phyloP scores from a whole-genome alignment of 1,140 invertebrate genomes.

The Eurosta solidaginis region DNA sequence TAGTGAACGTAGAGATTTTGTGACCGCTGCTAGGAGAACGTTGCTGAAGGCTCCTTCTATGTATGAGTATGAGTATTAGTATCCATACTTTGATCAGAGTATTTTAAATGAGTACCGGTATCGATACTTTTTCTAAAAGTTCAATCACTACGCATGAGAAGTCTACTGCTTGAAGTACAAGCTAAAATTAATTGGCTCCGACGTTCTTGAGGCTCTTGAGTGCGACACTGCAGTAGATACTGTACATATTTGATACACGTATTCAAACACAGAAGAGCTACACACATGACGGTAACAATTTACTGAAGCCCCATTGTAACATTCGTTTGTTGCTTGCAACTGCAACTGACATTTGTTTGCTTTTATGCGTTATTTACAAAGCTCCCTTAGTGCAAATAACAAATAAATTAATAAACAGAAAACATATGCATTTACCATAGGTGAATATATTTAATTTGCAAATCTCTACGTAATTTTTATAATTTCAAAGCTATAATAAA shows the following conservation, averaged over 20 bases:
- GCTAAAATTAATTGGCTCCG: no score
- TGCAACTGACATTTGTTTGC: conserved; percentile 35
- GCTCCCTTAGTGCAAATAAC: neutral
- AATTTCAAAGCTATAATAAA: conserved; percentile 32
- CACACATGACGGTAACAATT: neutral
- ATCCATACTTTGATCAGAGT: no score
- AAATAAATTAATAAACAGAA: neutral
- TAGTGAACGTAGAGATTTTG: no score
- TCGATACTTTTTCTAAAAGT: no score
- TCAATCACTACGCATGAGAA: no score
- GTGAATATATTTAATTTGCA: conserved; percentile 8
- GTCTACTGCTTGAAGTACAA: no score
- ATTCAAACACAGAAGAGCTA: no score
- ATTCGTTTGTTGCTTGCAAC: conserved; percentile 28
- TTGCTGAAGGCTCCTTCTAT: no score
- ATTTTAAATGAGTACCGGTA: no score
- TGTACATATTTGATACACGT: no score
- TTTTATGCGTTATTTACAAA: conserved; percentile 31
- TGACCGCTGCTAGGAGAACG: no score
- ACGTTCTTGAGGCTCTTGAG: neutral
- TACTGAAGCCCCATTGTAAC: neutral
- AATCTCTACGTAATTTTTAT: conserved; percentile 25
- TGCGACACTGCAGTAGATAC: neutral
- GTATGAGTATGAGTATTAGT: no score
- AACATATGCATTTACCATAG: neutral